Evolutionary conservation across 2,113 vertebrate genomes (phyloP).

Genomic region (Xenopus tropicalis): DNA sequence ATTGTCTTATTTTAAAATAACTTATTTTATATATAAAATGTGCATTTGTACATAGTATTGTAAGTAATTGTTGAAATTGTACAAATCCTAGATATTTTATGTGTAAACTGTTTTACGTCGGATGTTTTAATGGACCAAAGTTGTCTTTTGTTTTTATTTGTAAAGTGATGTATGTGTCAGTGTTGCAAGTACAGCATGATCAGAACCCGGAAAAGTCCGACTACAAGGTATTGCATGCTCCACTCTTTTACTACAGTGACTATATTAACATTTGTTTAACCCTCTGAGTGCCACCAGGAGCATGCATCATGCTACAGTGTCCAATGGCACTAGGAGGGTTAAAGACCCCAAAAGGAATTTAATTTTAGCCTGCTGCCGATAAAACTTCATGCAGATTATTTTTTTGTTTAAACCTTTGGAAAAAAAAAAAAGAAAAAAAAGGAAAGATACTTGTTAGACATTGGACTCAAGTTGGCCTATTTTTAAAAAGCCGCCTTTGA

Average conservation of each 20-base stretch:
- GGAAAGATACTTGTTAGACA: slow-evolving; percentile 33
- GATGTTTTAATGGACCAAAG: slow-evolving; percentile 98
- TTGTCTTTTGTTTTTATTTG: slow-evolving; percentile 74
- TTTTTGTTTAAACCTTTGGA: slow-evolving; percentile 75
- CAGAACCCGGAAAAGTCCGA: slow-evolving; percentile 73
- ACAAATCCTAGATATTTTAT: slow-evolving; percentile 92
- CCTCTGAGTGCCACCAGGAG: not conserved
- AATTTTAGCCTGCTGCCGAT: slow-evolving; percentile 61
- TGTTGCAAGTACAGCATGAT: slow-evolving; percentile 73
- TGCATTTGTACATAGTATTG: slow-evolving; percentile 97
- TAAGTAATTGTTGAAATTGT: slow-evolving; percentile 94
- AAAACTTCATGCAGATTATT: slow-evolving; percentile 48
- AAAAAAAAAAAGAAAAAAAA: slow-evolving; percentile 41
- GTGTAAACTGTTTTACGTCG: slow-evolving; percentile 86
- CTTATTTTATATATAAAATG: slow-evolving; percentile 98
- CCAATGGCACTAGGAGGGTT: not conserved
- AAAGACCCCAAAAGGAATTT: slow-evolving; percentile 57
- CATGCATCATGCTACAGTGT: slow-evolving; percentile 1
- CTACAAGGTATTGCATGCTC: slow-evolving; percentile 87
- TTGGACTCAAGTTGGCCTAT: slow-evolving; percentile 83
- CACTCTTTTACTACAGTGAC: slow-evolving; percentile 63
- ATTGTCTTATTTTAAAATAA: slow-evolving; percentile 96
- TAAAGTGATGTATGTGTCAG: slow-evolving; percentile 53
- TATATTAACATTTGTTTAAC: slow-evolving; percentile 61
- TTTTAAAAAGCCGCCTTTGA: slow-evolving; percentile 85